phyloP scores from a whole-genome alignment of 2,797 vertebrate genomes.

The Masticophis lateralis region DNA sequence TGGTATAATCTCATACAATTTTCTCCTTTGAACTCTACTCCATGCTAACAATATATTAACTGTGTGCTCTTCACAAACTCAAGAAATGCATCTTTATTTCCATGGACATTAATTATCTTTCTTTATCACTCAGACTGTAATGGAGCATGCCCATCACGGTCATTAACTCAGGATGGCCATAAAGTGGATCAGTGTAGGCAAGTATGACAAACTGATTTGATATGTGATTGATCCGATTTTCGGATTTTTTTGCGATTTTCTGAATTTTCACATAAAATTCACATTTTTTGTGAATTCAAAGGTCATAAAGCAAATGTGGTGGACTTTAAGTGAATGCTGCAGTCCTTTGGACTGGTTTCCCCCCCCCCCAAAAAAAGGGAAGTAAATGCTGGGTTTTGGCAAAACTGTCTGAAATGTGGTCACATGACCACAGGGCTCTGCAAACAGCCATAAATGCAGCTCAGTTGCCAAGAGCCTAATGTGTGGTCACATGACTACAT shows the following conservation, averaged over 20 bases:
- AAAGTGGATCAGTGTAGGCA: neutral
- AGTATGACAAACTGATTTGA: neutral
- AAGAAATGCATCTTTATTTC: constrained; percentile 33
- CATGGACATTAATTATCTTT: neutral
- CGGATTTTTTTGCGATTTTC: neutral
- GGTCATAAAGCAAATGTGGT: neutral
- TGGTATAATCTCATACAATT: neutral
- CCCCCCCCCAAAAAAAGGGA: neutral
- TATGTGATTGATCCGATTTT: neutral
- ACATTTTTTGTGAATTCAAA: neutral
- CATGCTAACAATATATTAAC: neutral
- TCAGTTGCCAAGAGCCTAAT: neutral
- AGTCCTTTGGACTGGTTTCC: fast-evolving
- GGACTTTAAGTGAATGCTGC: neutral
- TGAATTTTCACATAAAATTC: neutral
- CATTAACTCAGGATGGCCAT: neutral
- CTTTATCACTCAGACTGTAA: constrained; percentile 26
- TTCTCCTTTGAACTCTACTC: neutral
- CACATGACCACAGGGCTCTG: neutral
- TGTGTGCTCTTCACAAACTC: constrained; percentile 32
- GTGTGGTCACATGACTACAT: neutral
- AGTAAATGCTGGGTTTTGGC: neutral
- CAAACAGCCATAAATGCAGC: neutral
- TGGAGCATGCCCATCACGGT: neutral
- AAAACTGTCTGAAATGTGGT: neutral